phyloP scores from a whole-genome alignment of 2,113 vertebrate genomes.

The Eulemur rufifrons region DNA sequence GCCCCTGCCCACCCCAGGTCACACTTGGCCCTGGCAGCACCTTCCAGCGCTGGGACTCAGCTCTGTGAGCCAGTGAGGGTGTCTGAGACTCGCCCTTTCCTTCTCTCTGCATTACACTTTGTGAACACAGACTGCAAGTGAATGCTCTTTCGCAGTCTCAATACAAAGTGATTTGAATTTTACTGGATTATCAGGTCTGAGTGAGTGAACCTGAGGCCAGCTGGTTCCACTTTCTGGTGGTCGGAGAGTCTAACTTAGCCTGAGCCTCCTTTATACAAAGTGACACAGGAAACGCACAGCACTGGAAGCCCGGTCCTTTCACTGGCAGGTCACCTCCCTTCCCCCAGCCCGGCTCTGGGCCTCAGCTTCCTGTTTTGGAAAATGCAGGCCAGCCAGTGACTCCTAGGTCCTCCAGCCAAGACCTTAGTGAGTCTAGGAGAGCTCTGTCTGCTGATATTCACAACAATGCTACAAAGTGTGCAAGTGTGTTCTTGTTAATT shows the following conservation, averaged over 20 bases:
- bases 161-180: neutral
- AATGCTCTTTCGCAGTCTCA: neutral
- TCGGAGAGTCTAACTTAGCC: neutral
- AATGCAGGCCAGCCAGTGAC: neutral
- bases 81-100: neutral
- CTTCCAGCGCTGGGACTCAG: neutral
- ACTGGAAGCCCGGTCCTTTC: neutral
- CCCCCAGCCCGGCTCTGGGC: fast-evolving
- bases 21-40: too few species aligned
- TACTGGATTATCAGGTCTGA: neutral
- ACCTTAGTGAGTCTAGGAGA: neutral
- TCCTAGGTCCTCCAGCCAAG: neutral
- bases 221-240: neutral
- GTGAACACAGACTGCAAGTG: neutral
- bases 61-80: neutral
- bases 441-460: neutral
- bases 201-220: neutral
- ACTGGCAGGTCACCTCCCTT: neutral
- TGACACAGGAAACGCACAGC: neutral
- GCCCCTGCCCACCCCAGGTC: neutral
- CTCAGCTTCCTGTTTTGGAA: neutral
- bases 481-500: neutral
- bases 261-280: neutral
- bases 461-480: neutral
- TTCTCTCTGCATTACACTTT: neutral